Evolutionary conservation across 2,797 vertebrate species (phyloP).

Genomic region (Psittacula echo): DNA sequence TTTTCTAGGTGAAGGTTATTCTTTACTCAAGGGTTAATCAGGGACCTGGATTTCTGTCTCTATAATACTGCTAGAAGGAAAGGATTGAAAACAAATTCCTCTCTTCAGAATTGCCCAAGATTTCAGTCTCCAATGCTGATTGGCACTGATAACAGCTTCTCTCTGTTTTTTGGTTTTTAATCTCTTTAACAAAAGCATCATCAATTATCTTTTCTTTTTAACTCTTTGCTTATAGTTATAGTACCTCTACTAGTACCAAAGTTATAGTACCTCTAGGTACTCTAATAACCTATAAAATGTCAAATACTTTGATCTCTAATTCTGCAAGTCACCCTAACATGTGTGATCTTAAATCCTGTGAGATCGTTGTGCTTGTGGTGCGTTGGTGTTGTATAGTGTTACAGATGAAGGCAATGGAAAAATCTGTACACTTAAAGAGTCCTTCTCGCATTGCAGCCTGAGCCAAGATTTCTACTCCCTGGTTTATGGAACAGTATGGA

Average conservation of each 20-base stretch:
- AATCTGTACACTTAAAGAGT: not conserved
- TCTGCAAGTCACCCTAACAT: not conserved
- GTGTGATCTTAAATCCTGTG: not conserved
- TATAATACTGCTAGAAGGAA: conserved; percentile 74
- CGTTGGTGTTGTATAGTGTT: not conserved
- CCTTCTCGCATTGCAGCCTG: not conserved
- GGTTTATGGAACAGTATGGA: not conserved
- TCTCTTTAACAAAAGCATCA: not conserved
- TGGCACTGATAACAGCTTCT: conserved; percentile 75
- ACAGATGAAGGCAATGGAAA: not conserved
- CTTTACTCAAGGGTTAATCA: conserved; percentile 87
- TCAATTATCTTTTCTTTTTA: not conserved
- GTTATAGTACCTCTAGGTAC: not conserved
- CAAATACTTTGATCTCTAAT: conserved; percentile 12
- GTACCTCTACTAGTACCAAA: too few relatives aligned
- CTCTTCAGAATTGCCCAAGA: conserved; percentile 78
- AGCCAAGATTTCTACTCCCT: not conserved
- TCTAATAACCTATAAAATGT: conserved; percentile 1
- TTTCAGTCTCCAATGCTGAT: conserved; percentile 80
- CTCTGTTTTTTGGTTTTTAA: conserved; percentile 51
- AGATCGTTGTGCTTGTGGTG: not conserved
- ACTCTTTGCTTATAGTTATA: not conserved
- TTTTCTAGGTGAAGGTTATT: conserved; percentile 84
- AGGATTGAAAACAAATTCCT: conserved; percentile 79
- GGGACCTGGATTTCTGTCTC: conserved; percentile 86